Conservation (phyloP, 1,140 invertebrate genomes). For the Doryteuthis pealeii region DNA sequence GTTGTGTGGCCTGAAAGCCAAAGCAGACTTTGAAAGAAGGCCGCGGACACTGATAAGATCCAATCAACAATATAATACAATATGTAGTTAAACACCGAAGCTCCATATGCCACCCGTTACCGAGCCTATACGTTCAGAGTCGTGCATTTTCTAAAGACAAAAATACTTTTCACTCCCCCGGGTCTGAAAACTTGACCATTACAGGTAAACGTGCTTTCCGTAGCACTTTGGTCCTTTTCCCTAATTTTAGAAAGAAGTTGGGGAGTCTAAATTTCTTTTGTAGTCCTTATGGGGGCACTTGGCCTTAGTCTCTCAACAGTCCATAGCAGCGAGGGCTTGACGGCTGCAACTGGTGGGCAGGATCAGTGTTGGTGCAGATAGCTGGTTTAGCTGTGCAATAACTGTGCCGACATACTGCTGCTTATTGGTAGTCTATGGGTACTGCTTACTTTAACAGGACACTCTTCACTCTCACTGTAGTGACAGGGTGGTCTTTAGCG, state of each 20-base stretch:
- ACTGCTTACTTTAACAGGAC: background rate
- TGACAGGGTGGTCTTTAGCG: background rate
- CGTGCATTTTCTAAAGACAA: constrained; percentile 67
- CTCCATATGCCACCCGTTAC: constrained; percentile 72
- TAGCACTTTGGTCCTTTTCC: constrained; percentile 28
- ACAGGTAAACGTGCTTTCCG: constrained; percentile 49
- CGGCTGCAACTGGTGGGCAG: constrained; percentile 38
- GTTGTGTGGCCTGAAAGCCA: constrained; percentile 89
- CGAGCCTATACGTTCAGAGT: constrained; percentile 79
- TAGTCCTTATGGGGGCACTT: constrained; percentile 48
- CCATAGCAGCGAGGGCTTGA: constrained; percentile 47
- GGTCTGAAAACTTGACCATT: constrained; percentile 53
- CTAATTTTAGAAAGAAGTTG: constrained; percentile 33
- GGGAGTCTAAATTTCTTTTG: constrained; percentile 46
- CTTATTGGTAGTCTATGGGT: background rate
- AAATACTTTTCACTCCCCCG: constrained; percentile 44
- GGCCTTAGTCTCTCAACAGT: constrained; percentile 46
- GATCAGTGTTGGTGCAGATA: constrained; percentile 26
- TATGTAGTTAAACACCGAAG: constrained; percentile 82
- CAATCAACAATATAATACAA: constrained; percentile 75
- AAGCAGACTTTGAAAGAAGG: constrained; percentile 93
- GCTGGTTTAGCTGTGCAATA: constrained; percentile 34
- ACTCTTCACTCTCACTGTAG: background rate
- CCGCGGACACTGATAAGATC: constrained; percentile 92
- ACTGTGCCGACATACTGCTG: constrained; percentile 32